phyloP scores from a whole-genome alignment of 2,797 vertebrate species.

The Pampus argenteus region DNA sequence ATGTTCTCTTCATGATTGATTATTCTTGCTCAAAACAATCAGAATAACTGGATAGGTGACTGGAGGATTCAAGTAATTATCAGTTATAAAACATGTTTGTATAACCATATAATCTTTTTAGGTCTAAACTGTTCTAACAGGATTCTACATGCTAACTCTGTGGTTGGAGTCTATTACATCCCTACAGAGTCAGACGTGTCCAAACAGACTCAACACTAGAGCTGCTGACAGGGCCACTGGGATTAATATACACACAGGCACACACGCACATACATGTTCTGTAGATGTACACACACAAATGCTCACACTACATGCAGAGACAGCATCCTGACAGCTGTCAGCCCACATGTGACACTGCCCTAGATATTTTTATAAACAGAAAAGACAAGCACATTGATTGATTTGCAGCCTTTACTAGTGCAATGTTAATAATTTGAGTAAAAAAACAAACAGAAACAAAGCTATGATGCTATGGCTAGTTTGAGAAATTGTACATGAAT shows the following conservation, averaged over 20 bases:
- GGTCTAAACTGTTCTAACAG: constrained; percentile 50
- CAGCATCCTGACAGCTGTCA: constrained; percentile 57
- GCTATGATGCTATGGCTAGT: not conserved
- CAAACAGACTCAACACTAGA: constrained; percentile 61
- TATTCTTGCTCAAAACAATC: not conserved
- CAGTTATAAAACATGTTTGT: constrained; percentile 20
- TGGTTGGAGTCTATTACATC: constrained; percentile 66
- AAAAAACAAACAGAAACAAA: no score
- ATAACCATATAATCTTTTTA: constrained; percentile 33
- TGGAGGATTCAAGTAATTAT: constrained; percentile 39
- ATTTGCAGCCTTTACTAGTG: not conserved
- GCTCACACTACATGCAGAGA: constrained; percentile 40
- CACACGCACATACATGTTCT: constrained; percentile 23
- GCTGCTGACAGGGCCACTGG: constrained; percentile 57
- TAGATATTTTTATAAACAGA: constrained; percentile 49
- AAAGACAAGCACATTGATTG: not conserved
- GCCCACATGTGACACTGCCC: constrained; percentile 39
- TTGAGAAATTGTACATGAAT: constrained; percentile 1
- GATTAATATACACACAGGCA: constrained; percentile 51
- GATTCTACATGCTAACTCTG: constrained; percentile 58
- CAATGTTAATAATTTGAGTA: not conserved
- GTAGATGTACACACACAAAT: constrained; percentile 17
- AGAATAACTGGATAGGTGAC: constrained; percentile 18
- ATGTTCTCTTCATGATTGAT: constrained; percentile 2
- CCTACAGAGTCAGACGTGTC: constrained; percentile 62